Conservation (phyloP, 2,113 vertebrate genomes). For the Mesocricetus auratus region DNA sequence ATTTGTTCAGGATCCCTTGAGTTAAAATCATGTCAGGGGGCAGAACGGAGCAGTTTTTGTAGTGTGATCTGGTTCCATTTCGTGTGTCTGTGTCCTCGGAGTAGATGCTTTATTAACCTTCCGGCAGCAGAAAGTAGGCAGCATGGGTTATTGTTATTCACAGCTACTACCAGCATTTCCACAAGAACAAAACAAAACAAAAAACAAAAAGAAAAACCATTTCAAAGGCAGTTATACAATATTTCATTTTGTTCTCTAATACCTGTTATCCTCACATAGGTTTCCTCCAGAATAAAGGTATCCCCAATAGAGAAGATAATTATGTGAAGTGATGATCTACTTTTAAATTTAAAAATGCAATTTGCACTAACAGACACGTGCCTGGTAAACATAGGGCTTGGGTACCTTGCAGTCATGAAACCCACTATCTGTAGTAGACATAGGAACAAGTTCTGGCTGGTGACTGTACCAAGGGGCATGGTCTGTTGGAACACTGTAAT, state of each 20-base stretch:
- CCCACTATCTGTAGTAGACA: neutral
- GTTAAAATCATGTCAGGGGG: slow-evolving; percentile 71
- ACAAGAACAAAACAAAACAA: neutral
- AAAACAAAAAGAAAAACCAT: neutral
- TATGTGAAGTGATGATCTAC: neutral
- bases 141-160: neutral
- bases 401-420: neutral
- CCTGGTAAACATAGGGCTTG: neutral
- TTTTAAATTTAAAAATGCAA: slow-evolving; percentile 49
- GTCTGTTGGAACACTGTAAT: neutral
- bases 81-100: slow-evolving; percentile 54
- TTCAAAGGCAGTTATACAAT: slow-evolving; percentile 8
- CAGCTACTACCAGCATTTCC: neutral
- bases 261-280: slow-evolving; percentile 5
- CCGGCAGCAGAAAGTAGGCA: slow-evolving; percentile 60
- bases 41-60: slow-evolving; percentile 38
- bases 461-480: neutral
- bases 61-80: slow-evolving; percentile 43
- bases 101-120: slow-evolving; percentile 58
- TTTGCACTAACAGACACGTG: neutral
- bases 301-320: slow-evolving; percentile 35
- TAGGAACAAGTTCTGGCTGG: neutral
- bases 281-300: slow-evolving; percentile 12
- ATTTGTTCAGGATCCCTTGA: slow-evolving; percentile 72
- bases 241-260: slow-evolving; percentile 58